Evolutionary conservation across 1,140 invertebrate species (phyloP), one percentile per base, ranked within the genome.

Genomic region (Megalopta genalis): DNA sequence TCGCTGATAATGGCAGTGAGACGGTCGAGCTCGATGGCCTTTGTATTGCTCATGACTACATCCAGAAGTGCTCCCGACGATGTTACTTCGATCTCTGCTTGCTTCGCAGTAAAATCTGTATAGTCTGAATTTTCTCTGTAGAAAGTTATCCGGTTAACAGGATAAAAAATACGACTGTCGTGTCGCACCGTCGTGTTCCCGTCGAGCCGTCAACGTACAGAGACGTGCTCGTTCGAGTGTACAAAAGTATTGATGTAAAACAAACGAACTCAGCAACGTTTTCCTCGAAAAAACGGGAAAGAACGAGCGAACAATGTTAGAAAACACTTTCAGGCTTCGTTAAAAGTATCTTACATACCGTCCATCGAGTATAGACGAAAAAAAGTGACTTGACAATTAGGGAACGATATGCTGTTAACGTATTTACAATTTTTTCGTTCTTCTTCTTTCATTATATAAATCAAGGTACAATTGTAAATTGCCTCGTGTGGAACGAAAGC

Each of bases 391-490:
- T 81, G 83, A 86, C 83, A 85, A 81, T 62, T 46, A 71, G 75
- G 84, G 78, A 87, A 84, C 82, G 42, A 79, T 83, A 79, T 82
- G 66, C 63, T 82, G 62, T 81, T 57, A 72, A 81, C 76, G 70
- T 86, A 81, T 86, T 73, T 86, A 86, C 79, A 87, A 66, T 79
- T 70, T 67, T 25, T 76, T 46, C 9, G 16, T 18, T 78, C 57
- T 27, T 79, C 16, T 18, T 18, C 64, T 65, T 42, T 79, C 49
- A 52, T 82, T 77, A 86, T 87, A 69, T 82, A 82, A 84, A 86
- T 87, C 60, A 81, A 84, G 71, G 80, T 79, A 84, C 59, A 76
- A 60, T 77, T 73, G 74, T 75, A 75, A 84, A 46, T 79, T 72
- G 64, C 72, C 60, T 85, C 46, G 32, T 54, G 42, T 68, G 60